Conservation (phyloP, 2,113 vertebrate species). For the Gyps fulvus region DNA sequence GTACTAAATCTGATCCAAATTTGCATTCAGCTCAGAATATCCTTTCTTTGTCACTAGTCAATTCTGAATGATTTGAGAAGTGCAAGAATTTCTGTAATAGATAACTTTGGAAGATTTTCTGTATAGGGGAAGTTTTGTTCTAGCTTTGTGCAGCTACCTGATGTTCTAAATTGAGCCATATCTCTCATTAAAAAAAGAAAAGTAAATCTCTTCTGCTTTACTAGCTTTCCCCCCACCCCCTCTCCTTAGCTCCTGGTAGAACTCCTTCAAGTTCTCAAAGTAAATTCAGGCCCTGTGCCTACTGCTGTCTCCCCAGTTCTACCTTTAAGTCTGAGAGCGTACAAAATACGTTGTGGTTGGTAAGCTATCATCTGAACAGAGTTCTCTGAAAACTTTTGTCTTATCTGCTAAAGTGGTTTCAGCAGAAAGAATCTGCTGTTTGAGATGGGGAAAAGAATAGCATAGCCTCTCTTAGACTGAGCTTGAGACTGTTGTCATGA, state of each 20-base stretch:
- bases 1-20: neutral
- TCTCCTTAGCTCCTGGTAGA: neutral
- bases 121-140: neutral
- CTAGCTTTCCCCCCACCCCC: accelerated
- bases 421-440: neutral
- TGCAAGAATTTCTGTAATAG: neutral
- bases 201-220: neutral
- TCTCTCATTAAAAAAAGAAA: neutral
- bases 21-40: neutral
- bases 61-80: neutral
- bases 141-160: neutral
- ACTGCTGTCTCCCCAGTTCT: neutral
- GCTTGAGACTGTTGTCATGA: neutral
- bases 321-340: neutral
- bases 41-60: neutral
- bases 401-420: neutral
- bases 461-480: neutral
- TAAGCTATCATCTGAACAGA: neutral
- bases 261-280: neutral
- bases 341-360: neutral
- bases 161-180: neutral
- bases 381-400: neutral
- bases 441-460: neutral
- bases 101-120: neutral
- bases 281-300: neutral